These are phyloP conservation scores for Brachypalpus laphriformis DNA, from an alignment of 2,888 invertebrate genomes.

Conservation along the genomic window DNA sequence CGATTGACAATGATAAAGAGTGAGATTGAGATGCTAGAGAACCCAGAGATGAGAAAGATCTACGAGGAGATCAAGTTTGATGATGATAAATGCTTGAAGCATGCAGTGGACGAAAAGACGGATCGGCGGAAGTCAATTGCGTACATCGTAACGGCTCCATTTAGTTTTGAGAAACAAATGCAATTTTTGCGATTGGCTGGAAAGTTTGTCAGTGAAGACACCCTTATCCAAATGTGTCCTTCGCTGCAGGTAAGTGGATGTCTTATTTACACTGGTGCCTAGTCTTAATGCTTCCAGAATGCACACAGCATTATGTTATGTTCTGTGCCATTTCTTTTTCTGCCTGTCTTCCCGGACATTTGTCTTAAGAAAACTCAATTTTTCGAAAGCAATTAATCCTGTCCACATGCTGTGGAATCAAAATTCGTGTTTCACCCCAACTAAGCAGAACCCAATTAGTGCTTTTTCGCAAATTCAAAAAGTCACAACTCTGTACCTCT, in stretches of 20 bases:
- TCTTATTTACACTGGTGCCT: no score
- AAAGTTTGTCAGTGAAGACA: slow-evolving; percentile 79
- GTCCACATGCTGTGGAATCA: no score
- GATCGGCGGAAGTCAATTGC: slow-evolving; percentile 71
- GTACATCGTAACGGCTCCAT: slow-evolving; percentile 83
- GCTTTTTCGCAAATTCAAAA: no score
- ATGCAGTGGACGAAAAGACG: slow-evolving; percentile 26
- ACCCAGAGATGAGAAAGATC: slow-evolving; percentile 85
- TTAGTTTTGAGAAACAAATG: slow-evolving; percentile 83
- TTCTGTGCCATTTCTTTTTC: neutral
- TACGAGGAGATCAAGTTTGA: slow-evolving; percentile 79
- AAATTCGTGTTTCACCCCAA: no score
- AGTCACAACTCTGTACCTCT: no score
- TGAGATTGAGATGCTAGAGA: slow-evolving; percentile 85
- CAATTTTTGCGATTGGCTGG: slow-evolving; percentile 82
- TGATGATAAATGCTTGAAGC: slow-evolving; percentile 48
- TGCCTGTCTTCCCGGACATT: no score
- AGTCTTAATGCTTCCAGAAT: no score
- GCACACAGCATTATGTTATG: no score
- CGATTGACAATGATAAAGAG: slow-evolving; percentile 85
- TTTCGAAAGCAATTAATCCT: no score
- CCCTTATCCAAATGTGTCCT: slow-evolving; percentile 82
- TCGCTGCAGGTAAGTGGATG: slow-evolving; percentile 79
- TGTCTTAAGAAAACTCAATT: no score
- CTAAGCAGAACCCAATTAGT: no score